Evolutionary conservation across 2,113 vertebrate species (phyloP).

Genomic region (Zootoca vivipara): DNA sequence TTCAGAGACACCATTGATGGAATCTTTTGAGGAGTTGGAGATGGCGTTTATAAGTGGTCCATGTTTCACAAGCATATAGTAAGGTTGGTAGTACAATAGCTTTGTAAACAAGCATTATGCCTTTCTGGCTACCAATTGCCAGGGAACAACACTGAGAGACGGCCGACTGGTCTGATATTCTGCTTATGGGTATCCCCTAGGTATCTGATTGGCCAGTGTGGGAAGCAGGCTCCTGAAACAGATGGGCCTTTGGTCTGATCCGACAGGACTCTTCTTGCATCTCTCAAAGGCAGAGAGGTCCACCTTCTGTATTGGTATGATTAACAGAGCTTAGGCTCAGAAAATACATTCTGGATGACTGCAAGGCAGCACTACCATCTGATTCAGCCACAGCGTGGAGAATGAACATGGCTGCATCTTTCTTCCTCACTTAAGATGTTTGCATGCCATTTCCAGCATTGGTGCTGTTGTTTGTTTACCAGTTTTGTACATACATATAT

Average conservation of each 20-base stretch:
- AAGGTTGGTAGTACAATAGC: no score
- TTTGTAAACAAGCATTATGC: no score
- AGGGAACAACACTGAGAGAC: no score
- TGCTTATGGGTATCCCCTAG: not conserved
- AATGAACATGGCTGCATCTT: not conserved
- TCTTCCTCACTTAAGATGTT: not conserved
- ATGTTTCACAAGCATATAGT: no score
- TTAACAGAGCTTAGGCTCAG: no score
- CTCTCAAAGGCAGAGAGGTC: not conserved
- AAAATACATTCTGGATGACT: not conserved
- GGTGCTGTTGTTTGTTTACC: slow-evolving; percentile 16
- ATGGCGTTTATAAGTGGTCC: no score
- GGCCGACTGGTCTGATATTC: no score
- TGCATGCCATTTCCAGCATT: not conserved
- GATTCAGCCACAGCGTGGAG: not conserved
- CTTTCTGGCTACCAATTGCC: no score
- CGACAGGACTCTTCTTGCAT: not conserved
- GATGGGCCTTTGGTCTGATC: not conserved
- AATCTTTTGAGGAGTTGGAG: no score
- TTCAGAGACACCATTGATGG: no score
- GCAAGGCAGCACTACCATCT: not conserved
- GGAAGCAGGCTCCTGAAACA: not conserved
- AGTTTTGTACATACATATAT: not conserved
- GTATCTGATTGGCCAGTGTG: not conserved
- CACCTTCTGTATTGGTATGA: not conserved